Percentiles rank a stretch among this genome's conserved stretches.
Evolutionary conservation across 2,888 invertebrate genomes (phyloP).

Genomic region (Philereme transversata): DNA sequence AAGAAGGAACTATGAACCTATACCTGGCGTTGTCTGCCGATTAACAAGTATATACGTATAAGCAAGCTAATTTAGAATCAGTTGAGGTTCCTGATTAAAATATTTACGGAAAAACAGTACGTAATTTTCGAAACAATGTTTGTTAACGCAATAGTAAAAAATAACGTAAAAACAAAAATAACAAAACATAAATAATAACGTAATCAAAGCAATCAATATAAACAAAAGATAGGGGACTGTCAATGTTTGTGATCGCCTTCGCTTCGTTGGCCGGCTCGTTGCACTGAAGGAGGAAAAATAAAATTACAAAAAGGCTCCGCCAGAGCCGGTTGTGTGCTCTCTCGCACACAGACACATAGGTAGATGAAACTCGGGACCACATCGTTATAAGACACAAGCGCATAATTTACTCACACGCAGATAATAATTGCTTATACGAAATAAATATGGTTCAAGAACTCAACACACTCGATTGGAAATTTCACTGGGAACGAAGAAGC

Average conservation of each 20-base stretch:
- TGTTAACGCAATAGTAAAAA: no score
- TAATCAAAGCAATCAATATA: not conserved
- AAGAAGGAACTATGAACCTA: not conserved
- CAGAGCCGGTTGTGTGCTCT: conserved; percentile 66
- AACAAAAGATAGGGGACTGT: conserved; percentile 16
- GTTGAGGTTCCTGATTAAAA: no score
- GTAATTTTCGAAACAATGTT: no score
- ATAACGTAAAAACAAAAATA: no score
- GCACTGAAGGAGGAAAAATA: conserved; percentile 76
- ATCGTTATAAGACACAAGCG: conserved; percentile 61
- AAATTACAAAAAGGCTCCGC: conserved; percentile 77
- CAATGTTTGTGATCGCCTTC: conserved; percentile 55
- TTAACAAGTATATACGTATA: no score
- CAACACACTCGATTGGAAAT: not conserved
- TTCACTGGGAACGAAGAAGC: not conserved
- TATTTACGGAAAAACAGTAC: no score
- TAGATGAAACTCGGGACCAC: conserved; percentile 61
- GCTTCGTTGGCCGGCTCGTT: conserved; percentile 45
- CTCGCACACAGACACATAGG: conserved; percentile 52
- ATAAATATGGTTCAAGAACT: conserved; percentile 2
- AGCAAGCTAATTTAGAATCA: no score
- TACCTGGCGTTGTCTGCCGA: no score
- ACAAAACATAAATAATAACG: no score
- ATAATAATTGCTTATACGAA: conserved; percentile 40
- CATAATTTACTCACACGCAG: conserved; percentile 64